Evolutionary conservation across 2,888 invertebrate genomes (phyloP).

Genomic region (Atethmia centrago): DNA sequence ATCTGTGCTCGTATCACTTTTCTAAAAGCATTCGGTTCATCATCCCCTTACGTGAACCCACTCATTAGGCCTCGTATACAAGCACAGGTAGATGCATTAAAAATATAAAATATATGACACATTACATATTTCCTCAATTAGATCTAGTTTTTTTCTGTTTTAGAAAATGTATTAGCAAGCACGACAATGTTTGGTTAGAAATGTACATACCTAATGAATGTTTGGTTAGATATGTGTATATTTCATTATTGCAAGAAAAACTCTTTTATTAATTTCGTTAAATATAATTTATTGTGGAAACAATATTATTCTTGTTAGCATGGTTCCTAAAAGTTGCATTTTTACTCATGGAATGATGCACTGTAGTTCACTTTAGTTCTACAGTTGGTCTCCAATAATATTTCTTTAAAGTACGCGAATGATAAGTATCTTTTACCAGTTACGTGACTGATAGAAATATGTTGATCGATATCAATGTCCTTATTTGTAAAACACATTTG

Average conservation of each 20-base stretch:
- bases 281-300: constrained; percentile 46
- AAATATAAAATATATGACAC: constrained; percentile 40
- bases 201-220: too few species aligned
- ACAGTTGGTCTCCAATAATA: constrained; percentile 85
- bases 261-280: constrained; percentile 22
- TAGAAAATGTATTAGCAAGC: constrained; percentile 62
- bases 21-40: constrained; percentile 18
- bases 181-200: constrained; percentile 61
- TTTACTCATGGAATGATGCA: constrained; percentile 67
- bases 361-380: constrained; percentile 69
- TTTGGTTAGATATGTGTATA: constrained; percentile 55
- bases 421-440: constrained; percentile 5
- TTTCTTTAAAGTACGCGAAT: constrained; percentile 72
- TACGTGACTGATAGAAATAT: not conserved
- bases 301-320: constrained; percentile 56
- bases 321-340: constrained; percentile 63
- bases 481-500: constrained; percentile 10
- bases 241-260: constrained; percentile 51
- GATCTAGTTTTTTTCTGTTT: constrained; percentile 72
- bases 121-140: constrained; percentile 80
- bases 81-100: constrained; percentile 60
- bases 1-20: constrained; percentile 56
- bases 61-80: constrained; percentile 34
- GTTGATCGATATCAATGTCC: not conserved
- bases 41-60: constrained; percentile 1